Percentiles rank a stretch among this genome's conserved stretches.
These are phyloP conservation scores for Amphilophus citrinellus DNA, from an alignment of 2,113 vertebrate species.

Conservation along the genomic window DNA sequence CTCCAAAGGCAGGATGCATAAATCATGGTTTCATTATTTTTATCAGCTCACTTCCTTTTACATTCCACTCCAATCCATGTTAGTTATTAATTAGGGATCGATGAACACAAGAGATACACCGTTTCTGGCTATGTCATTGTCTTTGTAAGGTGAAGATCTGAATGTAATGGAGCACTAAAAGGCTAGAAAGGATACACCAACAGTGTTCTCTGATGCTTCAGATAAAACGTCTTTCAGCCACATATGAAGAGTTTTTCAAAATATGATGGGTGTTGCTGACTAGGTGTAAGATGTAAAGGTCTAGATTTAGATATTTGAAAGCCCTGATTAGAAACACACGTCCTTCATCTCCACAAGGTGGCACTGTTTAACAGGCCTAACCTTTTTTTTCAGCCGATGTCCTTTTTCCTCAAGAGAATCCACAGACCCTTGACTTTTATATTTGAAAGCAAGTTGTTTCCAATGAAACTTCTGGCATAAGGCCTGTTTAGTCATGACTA, in stretches of 20 bases:
- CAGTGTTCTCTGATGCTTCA: neutral
- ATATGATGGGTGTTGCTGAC: neutral
- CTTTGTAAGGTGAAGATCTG: neutral
- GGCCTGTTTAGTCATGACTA: no score
- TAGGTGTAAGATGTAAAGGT: neutral
- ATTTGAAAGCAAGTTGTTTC: neutral
- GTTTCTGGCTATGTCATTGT: no score
- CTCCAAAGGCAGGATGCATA: no score
- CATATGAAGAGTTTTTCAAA: neutral
- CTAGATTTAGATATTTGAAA: neutral
- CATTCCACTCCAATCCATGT: no score
- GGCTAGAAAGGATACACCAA: neutral
- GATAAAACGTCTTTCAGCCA: neutral
- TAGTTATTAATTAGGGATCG: no score
- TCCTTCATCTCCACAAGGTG: constrained; percentile 7
- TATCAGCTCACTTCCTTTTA: no score
- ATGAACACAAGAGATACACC: no score
- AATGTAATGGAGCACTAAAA: neutral
- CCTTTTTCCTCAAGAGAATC: neutral
- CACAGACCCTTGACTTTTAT: neutral
- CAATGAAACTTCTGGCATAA: neutral
- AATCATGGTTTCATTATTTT: no score
- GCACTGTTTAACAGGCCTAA: neutral
- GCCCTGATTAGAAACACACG: neutral
- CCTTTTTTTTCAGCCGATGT: neutral